phyloP scores from a whole-genome alignment of 2,113 vertebrate genomes.

The Isurus oxyrinchus region DNA sequence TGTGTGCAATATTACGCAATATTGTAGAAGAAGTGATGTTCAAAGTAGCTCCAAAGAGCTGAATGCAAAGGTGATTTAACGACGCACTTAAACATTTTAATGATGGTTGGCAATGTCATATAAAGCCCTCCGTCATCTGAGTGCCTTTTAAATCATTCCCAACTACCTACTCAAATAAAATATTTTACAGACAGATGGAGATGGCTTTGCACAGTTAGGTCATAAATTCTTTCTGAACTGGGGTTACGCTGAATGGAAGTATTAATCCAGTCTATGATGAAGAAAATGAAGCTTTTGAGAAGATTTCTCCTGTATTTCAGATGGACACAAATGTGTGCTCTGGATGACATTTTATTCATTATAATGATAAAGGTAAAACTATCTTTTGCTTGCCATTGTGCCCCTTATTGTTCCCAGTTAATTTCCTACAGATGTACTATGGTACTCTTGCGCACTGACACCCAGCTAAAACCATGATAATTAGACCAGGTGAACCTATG shows the following conservation, averaged over 20 bases:
- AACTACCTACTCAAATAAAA: neutral
- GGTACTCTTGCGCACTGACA: neutral
- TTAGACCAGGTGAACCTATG: neutral
- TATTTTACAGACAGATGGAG: neutral
- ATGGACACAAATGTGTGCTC: neutral
- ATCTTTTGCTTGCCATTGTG: no score
- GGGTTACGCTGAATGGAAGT: neutral
- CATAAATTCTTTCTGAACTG: neutral
- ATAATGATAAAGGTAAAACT: neutral
- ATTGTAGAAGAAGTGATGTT: neutral
- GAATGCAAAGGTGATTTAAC: slow-evolving; percentile 1
- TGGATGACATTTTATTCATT: neutral
- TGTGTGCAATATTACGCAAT: neutral
- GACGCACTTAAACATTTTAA: neutral
- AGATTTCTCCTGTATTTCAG: neutral
- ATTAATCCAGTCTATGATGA: neutral
- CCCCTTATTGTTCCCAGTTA: no score
- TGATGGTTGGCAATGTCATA: neutral
- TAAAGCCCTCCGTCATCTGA: neutral
- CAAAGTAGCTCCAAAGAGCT: neutral
- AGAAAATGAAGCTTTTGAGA: neutral
- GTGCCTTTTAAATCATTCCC: neutral
- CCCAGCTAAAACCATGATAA: neutral
- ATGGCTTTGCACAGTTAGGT: neutral
- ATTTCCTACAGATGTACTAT: neutral